phyloP scores from a whole-genome alignment of 2,888 invertebrate genomes.

The Plebejus melissa region DNA sequence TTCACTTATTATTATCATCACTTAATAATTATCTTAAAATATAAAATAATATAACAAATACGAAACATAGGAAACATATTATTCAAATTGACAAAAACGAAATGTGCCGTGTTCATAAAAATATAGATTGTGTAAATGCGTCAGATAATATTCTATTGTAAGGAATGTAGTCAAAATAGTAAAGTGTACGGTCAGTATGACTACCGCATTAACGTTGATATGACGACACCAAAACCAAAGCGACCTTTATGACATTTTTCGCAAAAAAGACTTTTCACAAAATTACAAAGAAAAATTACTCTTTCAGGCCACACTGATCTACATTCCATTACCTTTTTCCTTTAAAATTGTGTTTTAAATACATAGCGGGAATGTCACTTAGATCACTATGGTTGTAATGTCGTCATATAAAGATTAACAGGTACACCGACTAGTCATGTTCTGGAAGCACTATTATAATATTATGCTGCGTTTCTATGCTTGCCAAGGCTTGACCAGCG shows the following conservation, averaged over 20 bases:
- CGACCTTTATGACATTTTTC: too few species aligned
- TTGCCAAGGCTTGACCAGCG: too few species aligned
- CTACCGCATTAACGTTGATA: too few species aligned
- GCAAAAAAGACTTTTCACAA: too few species aligned
- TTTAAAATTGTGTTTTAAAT: too few species aligned
- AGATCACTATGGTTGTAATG: neutral
- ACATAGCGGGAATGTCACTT: too few species aligned
- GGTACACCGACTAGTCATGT: neutral
- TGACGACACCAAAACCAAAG: too few species aligned
- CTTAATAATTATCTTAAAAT: neutral
- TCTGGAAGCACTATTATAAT: neutral
- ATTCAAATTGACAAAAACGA: neutral
- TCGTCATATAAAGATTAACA: neutral
- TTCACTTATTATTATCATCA: neutral
- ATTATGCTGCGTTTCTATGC: neutral
- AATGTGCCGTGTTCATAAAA: neutral
- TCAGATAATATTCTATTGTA: neutral
- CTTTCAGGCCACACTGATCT: neutral
- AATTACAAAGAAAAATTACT: too few species aligned
- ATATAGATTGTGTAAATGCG: neutral
- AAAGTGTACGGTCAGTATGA: neutral
- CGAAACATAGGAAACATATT: neutral
- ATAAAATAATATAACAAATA: conserved; percentile 2
- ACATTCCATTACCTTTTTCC: too few species aligned
- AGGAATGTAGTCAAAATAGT: neutral